Conservation (phyloP, 2,113 vertebrate genomes). For the Neodon shergylaensis region DNA sequence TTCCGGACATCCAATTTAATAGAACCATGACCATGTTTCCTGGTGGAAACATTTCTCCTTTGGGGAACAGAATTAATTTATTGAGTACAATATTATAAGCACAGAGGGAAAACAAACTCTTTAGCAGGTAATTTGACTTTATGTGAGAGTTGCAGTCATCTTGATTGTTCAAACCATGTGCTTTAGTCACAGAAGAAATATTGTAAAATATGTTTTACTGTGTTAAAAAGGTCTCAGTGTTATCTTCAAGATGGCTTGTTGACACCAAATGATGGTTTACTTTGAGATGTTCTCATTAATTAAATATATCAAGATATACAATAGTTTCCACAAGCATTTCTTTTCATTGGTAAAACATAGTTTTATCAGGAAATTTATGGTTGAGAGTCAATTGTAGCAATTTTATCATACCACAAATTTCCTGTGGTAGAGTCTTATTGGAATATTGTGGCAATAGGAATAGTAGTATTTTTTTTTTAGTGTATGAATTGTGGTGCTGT, state of each 20-base stretch:
- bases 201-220: neutral
- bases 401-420: neutral
- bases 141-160: neutral
- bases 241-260: neutral
- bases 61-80: neutral
- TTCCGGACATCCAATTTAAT: constrained; percentile 29
- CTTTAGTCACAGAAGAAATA: neutral
- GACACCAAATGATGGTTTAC: neutral
- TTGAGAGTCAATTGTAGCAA: neutral
- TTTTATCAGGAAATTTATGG: neutral
- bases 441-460: neutral
- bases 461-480: neutral
- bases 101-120: neutral
- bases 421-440: neutral
- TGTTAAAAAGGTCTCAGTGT: neutral
- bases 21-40: constrained; percentile 1
- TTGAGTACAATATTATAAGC: neutral
- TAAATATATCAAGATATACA: neutral
- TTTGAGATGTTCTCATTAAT: neutral
- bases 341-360: neutral
- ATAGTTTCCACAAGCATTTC: neutral
- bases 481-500: neutral
- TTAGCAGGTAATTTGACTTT: neutral
- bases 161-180: neutral
- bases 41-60: neutral